These are phyloP conservation scores for Chrysocyon brachyurus DNA, from an alignment of 2,797 vertebrate genomes.

Conservation along the genomic window DNA sequence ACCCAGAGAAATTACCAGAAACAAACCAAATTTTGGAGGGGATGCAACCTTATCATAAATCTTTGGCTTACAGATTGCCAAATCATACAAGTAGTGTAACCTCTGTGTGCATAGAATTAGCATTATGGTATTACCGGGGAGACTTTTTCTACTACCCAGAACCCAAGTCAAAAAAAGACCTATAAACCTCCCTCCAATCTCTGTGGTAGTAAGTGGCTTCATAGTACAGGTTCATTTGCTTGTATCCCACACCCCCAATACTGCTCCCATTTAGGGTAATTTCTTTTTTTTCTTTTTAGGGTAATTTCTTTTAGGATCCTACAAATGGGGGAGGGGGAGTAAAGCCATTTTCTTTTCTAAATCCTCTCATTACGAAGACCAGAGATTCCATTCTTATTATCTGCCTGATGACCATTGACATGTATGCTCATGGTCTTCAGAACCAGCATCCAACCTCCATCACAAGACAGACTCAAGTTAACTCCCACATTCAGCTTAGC, in stretches of 20 bases:
- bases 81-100: neutral
- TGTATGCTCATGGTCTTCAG: neutral
- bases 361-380: neutral
- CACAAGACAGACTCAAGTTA: neutral
- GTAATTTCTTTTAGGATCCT: neutral
- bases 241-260: neutral
- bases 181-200: neutral
- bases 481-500: neutral
- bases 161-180: neutral
- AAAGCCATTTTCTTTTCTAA: neutral
- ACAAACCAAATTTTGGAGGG: neutral
- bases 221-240: neutral
- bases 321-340: neutral
- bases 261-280: neutral
- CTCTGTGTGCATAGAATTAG: neutral
- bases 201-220: neutral
- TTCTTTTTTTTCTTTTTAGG: neutral
- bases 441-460: neutral
- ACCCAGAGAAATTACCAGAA: neutral
- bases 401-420: neutral
- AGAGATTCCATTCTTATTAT: neutral
- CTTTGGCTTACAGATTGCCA: neutral
- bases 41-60: neutral
- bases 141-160: neutral
- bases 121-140: neutral